Evolutionary conservation across 2,888 invertebrate genomes (phyloP), one percentile per base, ranked within the genome.

Genomic region (Mythimna pallens): DNA sequence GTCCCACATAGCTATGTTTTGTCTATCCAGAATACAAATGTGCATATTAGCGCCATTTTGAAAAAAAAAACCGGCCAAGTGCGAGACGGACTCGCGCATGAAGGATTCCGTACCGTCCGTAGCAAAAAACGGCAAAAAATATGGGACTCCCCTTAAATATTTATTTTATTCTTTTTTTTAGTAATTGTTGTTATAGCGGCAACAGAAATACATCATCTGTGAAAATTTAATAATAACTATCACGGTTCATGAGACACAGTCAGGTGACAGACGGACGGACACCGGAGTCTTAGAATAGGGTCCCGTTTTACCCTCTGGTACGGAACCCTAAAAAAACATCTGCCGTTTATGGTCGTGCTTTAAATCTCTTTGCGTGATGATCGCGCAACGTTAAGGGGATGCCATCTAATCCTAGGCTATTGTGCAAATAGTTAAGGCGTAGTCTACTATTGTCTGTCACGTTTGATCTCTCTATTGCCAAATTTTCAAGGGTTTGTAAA

Each of bases 351-450:
- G 67, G 65, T 62, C 57, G 54, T 55, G 74, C 62, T 61, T 65
- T 70, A 61, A 77, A 67, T 75, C 78, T 76, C 20, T 40, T 82
- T 82, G 61, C 70, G 66, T 66, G 12, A 47, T 30, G 61, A 75
- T 78, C 43, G 67, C 62, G 66, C 43, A 82, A 52, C 66, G 66
- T 62, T 78, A 76, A 79, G 71, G 76, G 77, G 17, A 69, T 30
- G 58, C 14, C 25, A 70, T 71, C 22, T 54, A 63, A 65, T 73
- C 0, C 59, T 62, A 30, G 47, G n/a, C 52, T 70, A 78, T 88
- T 87, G 88, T 82, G 87, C 86, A 85, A 84, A 86, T 65, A 64
- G 59, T 70, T 88, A 84, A 88, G 77, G 70, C 82, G 62, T 61
- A 65, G 70, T 63, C 30, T 40, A 10, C 59, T 70, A 76, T 88